Evolutionary conservation across 2,113 vertebrate species (phyloP), one percentile per base, ranked within the genome.

Genomic region (Eulemur macaco): DNA sequence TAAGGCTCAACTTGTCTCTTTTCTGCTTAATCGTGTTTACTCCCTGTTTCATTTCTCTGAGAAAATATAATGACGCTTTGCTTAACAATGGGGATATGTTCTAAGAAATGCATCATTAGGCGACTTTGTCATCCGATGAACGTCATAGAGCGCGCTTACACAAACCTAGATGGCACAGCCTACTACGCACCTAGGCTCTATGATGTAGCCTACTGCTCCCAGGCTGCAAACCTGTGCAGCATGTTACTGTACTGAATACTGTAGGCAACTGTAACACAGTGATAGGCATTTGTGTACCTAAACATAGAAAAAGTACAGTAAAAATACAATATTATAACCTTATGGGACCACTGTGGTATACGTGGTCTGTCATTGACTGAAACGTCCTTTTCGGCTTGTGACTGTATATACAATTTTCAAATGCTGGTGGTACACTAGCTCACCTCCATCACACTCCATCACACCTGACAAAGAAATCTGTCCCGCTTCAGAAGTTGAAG

Each of bases 381-480:
- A 31, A 47, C 27, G 42, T 47, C 73, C 25, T 73, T 73, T 31
- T 45, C 6, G 42, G 39, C 27, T 42, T 27, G 4, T 76, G 29
- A 47, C 27, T 4, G 3, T 45, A 94, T 25, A 92, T 34, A 69
- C 77, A 71, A 95, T 93, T 97, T 85, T 97, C 71, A 97, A 97
- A 96, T 96, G 94, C 89, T 96, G 94, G 85, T 76, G 91, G 81
- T 92, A 96, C 89, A 96, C n/a, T 97, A 94, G 94, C 63, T 82
- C 92, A 73, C 89, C 82, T 96, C 87, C 73, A 76, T 96, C 96
- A 94, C 95, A 97, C 81, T 97, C 27, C 42, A 31, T 47, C 27
- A 47, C 83, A 23, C 27, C 77, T 25, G 68, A 66, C n/a, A 84
- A 78, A 76, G 92, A 87, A 56, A 83, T 10, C 45, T 94, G 83